A percentile compares a stretch with the other conserved stretches of the same genome.
phyloP scores from a whole-genome alignment of 2,888 invertebrate genomes.

The Acronicta alni region DNA sequence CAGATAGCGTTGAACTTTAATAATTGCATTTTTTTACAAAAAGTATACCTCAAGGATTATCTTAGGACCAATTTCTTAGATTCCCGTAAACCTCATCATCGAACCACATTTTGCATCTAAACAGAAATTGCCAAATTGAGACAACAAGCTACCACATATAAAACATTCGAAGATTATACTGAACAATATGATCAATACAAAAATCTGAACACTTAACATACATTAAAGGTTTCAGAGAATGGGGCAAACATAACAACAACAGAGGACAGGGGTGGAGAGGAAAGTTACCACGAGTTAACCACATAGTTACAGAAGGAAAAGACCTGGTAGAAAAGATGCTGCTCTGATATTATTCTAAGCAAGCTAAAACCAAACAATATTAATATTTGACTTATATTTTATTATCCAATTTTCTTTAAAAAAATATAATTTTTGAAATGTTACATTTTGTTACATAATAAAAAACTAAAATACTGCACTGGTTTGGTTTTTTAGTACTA shows the following conservation, averaged over 20 bases:
- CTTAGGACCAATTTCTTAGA: not conserved
- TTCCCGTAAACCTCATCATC: not conserved
- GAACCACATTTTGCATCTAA: constrained; percentile 18
- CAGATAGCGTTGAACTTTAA: not conserved
- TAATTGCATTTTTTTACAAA: not conserved
- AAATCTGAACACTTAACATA: constrained; percentile 44
- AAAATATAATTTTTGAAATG: too few species aligned
- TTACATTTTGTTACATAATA: too few species aligned
- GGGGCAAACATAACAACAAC: constrained; percentile 53
- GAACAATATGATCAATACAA: constrained; percentile 17
- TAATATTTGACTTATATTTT: too few species aligned
- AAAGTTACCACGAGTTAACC: constrained; percentile 77
- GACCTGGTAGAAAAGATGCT: constrained; percentile 56
- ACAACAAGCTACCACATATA: constrained; percentile 6
- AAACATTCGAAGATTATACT: constrained; percentile 19
- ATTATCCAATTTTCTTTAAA: too few species aligned
- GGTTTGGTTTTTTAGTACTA: too few species aligned
- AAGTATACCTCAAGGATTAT: constrained; percentile 9
- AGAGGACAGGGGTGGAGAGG: constrained; percentile 55
- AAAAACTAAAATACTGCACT: too few species aligned
- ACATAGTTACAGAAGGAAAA: constrained; percentile 61
- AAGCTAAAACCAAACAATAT: too few species aligned
- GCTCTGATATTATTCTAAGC: constrained; percentile 54
- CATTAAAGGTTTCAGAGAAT: constrained; percentile 23
- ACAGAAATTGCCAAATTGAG: constrained; percentile 9